Evolutionary conservation across 2,113 vertebrate genomes (phyloP), one percentile per base, ranked within the genome.

Genomic region (Sclerurus mexicanus): DNA sequence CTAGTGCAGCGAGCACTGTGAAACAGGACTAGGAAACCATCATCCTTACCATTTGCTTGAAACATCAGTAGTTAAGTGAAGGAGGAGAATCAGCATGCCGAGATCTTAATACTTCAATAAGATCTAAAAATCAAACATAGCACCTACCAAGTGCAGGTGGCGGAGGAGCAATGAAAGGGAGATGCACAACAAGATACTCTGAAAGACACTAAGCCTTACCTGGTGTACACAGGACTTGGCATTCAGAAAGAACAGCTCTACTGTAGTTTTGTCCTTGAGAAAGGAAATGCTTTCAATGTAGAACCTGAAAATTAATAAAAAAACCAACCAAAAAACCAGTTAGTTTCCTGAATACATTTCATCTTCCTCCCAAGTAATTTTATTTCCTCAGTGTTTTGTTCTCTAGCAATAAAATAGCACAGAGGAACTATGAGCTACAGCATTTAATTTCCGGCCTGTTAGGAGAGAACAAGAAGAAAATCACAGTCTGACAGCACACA

Each of bases 181-280:
- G 23, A 73, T 17, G 23, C 27, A 66, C 22, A n/a, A 74, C 21
- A 52, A 56, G 40, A 13, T 18, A 5, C 3, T 82, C 37, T 3
- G 9, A 40, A 64, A 23, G 25, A 27, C 0, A 0, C 81, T 16
- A 35, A 4, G 9, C 15, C 98, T 99, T 98, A 99, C 99, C 98
- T 99, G 99, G 93, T 98, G 99, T 35, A 99, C 98, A 25, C 98
- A 98, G 68, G 98, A 98, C 97, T 99, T 99, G 14, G 99, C 99
- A n/a, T 99, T 99, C 96, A 99, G 97, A 95, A 99, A 99, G 97
- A 99, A 99, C 71, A 99, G 98, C 94, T 99, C 99, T 72, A 99
- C 99, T 0, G 99, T 99, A 28, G 98, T 99, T 94, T 98, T 99
- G 39, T 99, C 99, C 97, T 99, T 99, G 84, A 99, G 95, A 93